These are phyloP conservation scores for Porites divaricata DNA, from an alignment of 92 coral and sea anemone species.

Conservation along the genomic window DNA sequence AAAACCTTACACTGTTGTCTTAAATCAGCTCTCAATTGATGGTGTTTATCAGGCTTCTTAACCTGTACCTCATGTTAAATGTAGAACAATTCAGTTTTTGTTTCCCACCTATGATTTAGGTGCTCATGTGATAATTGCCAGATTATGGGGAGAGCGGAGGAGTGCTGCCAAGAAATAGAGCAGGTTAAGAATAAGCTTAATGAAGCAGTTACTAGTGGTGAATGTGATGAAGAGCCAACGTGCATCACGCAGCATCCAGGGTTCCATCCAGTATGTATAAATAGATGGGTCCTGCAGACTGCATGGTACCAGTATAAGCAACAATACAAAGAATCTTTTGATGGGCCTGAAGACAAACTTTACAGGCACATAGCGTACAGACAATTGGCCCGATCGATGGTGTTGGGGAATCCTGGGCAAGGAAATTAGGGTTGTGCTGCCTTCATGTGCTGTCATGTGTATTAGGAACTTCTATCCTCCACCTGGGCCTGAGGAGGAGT, in stretches of 20 bases:
- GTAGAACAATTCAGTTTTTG: too few species aligned
- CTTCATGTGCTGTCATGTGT: slow-evolving; percentile 50
- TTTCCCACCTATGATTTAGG: neutral
- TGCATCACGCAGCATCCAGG: slow-evolving; percentile 49
- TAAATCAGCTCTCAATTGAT: too few species aligned
- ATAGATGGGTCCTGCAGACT: slow-evolving; percentile 37
- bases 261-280: slow-evolving; percentile 36
- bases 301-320: slow-evolving; percentile 35
- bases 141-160: slow-evolving; percentile 37
- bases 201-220: slow-evolving; percentile 38
- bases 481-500: slow-evolving; percentile 46
- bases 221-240: neutral
- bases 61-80: too few species aligned
- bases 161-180: slow-evolving; percentile 38
- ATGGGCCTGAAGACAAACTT: slow-evolving; percentile 15
- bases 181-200: slow-evolving; percentile 25
- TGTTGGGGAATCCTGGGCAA: slow-evolving; percentile 47
- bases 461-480: slow-evolving; percentile 42
- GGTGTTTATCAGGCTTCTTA: too few species aligned
- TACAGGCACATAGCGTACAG: slow-evolving; percentile 50
- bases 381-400: slow-evolving; percentile 36
- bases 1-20: too few species aligned
- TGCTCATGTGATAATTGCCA: slow-evolving; percentile 36
- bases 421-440: slow-evolving; percentile 40
- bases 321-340: slow-evolving; percentile 37